Evolutionary conservation across 2,797 vertebrate species (phyloP), one percentile per base, ranked within the genome.

Genomic region (Naso thynnoides): DNA sequence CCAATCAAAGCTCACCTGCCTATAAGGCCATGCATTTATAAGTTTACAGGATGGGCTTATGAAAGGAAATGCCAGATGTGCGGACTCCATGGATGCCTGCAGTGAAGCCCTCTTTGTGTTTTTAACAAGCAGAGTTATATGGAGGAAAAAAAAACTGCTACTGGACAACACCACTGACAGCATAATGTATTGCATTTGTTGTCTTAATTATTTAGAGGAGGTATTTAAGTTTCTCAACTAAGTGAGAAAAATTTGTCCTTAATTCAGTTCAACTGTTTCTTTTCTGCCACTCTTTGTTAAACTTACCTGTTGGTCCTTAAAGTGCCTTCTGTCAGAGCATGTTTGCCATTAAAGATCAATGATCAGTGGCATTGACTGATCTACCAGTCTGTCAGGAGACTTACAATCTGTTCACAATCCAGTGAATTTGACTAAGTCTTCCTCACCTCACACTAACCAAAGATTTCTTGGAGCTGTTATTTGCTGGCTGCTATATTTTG

Each of bases 11-110:
- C 29, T 94, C 86, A 15, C 70, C 89, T 26, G 58, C 90, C 45
- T 95, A 95, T 67, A 95, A 91, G 56, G 60, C 91, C 16, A 54
- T 97, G 73, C 92, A 88, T 0, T 85, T 94, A 83, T 98, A 92
- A 96, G 19, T 48, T 9, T 13, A 3, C 18, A 5, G 27, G 9
- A 27, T 3, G 9, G 0, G 45, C n/a, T n/a, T n/a, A 9, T 7
- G 21, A 18, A 41, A 53, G 54, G 38, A n/a, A 44, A 41, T 55
- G 48, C 71, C 45, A 36, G 49, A 39, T 52, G 27, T 67, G 38
- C 60, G 29, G 8, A 45, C 29, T 62, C 39, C n/a, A 4, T 29
- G 24, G 16, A n/a, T n/a, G n/a, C n/a, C n/a, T 66, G 61, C 50
- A 50, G 15, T 36, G 4, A 42, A 70, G 47, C 10, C 27, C 31